Conservation (phyloP, 1,140 invertebrate species). For the Papilio polytes region DNA sequence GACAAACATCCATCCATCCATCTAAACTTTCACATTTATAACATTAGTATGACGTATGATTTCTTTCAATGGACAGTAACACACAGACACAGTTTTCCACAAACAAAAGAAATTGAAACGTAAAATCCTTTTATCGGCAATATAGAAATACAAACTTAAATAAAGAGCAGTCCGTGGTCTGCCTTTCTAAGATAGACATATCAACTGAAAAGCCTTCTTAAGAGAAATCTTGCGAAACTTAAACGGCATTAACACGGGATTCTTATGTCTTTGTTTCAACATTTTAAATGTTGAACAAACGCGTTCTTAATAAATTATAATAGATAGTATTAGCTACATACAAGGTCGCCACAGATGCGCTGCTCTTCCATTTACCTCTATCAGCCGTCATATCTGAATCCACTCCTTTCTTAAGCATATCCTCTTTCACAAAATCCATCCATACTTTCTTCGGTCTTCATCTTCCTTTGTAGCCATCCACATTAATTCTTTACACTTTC, state of each 20-base stretch:
- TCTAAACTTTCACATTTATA: too few species aligned
- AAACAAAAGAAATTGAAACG: slow-evolving; percentile 3
- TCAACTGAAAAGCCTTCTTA: background rate
- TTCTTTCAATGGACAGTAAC: background rate
- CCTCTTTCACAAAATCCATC: too few species aligned
- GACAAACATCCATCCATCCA: too few species aligned
- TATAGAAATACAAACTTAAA: slow-evolving; percentile 8
- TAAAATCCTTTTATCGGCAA: slow-evolving; percentile 13
- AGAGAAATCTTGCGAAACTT: slow-evolving; percentile 22
- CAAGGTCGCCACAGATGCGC: too few species aligned
- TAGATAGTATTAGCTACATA: too few species aligned
- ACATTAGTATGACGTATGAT: too few species aligned
- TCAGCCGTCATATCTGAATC: too few species aligned
- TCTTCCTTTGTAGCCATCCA: too few species aligned
- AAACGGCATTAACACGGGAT: slow-evolving; percentile 15
- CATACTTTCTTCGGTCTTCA: too few species aligned
- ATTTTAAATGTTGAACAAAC: background rate
- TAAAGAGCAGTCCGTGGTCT: slow-evolving; percentile 18
- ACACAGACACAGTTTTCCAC: background rate
- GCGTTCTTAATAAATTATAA: background rate
- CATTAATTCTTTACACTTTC: too few species aligned
- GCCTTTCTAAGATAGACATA: slow-evolving; percentile 12
- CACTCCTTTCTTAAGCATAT: too few species aligned
- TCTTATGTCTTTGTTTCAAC: background rate
- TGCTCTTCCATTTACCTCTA: too few species aligned